These are phyloP conservation scores for Macrobrachium nipponense DNA, from an alignment of 1,140 invertebrate species.

Conservation along the genomic window DNA sequence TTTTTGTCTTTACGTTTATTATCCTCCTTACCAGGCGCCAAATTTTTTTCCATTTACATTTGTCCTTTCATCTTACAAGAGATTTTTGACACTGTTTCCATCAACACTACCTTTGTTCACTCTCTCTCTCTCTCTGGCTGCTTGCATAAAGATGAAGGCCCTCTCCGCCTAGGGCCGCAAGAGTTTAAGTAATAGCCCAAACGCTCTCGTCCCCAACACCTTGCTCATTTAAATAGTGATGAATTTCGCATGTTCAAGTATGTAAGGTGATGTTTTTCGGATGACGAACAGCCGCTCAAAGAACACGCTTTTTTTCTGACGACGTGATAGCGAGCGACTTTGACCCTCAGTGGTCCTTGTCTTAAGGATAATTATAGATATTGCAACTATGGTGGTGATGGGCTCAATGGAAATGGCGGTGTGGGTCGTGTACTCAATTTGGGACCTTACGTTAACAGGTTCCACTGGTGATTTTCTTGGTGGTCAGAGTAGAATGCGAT, in stretches of 20 bases:
- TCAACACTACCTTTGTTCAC: neutral
- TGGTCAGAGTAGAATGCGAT: too few relatives aligned
- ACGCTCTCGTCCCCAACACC: conserved; percentile 46
- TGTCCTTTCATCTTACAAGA: neutral
- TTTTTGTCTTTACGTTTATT: neutral
- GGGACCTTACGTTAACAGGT: too few relatives aligned
- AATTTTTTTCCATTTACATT: neutral
- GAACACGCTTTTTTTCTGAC: neutral
- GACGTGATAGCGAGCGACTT: neutral
- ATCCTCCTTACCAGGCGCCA: neutral
- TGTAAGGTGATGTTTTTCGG: conserved; percentile 58
- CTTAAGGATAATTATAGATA: conserved; percentile 14
- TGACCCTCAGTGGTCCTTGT: neutral
- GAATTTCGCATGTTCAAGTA: conserved; percentile 61
- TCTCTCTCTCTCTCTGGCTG: conserved; percentile 19
- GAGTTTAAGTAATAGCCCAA: conserved; percentile 57
- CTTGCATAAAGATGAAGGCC: conserved; percentile 60
- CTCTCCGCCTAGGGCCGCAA: conserved; percentile 39
- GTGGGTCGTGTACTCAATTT: too few relatives aligned
- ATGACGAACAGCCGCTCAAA: conserved; percentile 49
- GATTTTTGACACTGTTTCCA: neutral
- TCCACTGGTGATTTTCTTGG: too few relatives aligned
- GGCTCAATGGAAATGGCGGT: too few relatives aligned
- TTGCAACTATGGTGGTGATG: too few relatives aligned
- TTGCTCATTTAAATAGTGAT: conserved; percentile 62